Evolutionary conservation across 1,140 invertebrate genomes (phyloP).

Genomic region (Penaeus japonicus): DNA sequence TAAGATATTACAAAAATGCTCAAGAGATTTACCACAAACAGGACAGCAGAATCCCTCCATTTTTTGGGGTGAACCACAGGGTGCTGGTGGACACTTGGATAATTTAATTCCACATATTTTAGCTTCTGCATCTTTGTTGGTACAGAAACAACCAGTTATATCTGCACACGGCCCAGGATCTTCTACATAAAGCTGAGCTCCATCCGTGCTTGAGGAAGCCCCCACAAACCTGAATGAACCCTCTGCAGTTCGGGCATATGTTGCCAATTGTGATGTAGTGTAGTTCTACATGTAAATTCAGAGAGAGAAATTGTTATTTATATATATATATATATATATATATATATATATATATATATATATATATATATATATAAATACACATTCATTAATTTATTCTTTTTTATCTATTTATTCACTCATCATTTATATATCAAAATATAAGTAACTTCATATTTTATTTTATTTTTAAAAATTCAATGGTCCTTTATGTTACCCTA

Average conservation of each 20-base stretch:
- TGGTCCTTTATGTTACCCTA: too few species aligned
- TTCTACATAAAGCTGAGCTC: slow-evolving; percentile 31
- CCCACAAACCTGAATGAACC: slow-evolving; percentile 24
- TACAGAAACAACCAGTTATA: slow-evolving; percentile 40
- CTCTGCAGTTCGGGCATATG: slow-evolving; percentile 17
- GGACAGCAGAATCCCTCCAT: slow-evolving; percentile 48
- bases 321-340: too few species aligned
- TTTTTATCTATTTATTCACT: too few species aligned
- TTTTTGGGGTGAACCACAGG: not conserved
- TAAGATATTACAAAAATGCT: too few species aligned
- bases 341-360: too few species aligned
- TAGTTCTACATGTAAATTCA: slow-evolving; percentile 6
- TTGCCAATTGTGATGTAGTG: slow-evolving; percentile 31
- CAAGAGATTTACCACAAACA: slow-evolving; percentile 26
- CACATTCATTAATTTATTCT: too few species aligned
- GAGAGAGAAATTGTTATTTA: too few species aligned
- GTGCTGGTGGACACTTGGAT: slow-evolving; percentile 16
- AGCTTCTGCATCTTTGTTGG: not conserved
- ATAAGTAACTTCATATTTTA: too few species aligned
- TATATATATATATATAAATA: too few species aligned
- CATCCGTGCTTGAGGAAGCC: slow-evolving; percentile 3
- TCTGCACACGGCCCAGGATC: slow-evolving; percentile 26
- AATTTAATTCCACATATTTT: slow-evolving; percentile 30
- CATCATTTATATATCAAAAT: too few species aligned
- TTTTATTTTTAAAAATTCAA: too few species aligned